Conservation (phyloP, 2,797 vertebrate species). For the Ficedula albicollis region DNA sequence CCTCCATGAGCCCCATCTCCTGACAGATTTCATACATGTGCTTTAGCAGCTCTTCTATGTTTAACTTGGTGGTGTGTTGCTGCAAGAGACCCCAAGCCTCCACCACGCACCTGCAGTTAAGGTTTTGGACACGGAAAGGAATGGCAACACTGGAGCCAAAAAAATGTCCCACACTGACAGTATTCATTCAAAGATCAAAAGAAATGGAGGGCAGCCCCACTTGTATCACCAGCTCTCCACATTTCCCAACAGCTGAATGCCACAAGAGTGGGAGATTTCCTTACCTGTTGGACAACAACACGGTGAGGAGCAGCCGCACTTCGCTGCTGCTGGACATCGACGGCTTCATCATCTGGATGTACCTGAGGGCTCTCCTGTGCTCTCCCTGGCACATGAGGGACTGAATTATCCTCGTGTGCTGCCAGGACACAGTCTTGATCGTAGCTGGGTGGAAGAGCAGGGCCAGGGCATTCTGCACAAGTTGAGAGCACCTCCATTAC, state of each 20-base stretch:
- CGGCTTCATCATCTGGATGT: constrained; percentile 88
- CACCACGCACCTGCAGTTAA: constrained; percentile 84
- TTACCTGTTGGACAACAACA: constrained; percentile 91
- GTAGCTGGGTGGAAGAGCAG: constrained; percentile 91
- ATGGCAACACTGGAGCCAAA: not conserved
- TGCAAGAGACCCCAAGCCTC: constrained; percentile 90
- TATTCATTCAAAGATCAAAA: not conserved
- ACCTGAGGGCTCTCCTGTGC: constrained; percentile 84
- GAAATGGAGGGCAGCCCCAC: not conserved
- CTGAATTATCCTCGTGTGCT: constrained; percentile 88
- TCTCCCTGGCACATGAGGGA: constrained; percentile 92
- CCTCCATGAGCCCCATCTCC: constrained; percentile 89
- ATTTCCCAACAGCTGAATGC: not conserved
- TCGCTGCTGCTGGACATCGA: constrained; percentile 78
- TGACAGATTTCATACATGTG: constrained; percentile 88
- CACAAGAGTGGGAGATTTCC: not conserved
- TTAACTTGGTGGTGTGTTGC: constrained; percentile 82
- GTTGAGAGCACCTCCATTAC: not conserved
- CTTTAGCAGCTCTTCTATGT: constrained; percentile 83
- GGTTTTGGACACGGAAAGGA: not conserved
- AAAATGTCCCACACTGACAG: not conserved
- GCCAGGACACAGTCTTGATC: constrained; percentile 85
- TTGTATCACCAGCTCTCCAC: not conserved
- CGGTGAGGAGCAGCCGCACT: constrained; percentile 86
- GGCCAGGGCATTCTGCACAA: constrained; percentile 86